Percentiles rank a stretch among this genome's conserved stretches.
phyloP scores from a whole-genome alignment of 2,113 vertebrate species.

The Syngnathus scovelli region DNA sequence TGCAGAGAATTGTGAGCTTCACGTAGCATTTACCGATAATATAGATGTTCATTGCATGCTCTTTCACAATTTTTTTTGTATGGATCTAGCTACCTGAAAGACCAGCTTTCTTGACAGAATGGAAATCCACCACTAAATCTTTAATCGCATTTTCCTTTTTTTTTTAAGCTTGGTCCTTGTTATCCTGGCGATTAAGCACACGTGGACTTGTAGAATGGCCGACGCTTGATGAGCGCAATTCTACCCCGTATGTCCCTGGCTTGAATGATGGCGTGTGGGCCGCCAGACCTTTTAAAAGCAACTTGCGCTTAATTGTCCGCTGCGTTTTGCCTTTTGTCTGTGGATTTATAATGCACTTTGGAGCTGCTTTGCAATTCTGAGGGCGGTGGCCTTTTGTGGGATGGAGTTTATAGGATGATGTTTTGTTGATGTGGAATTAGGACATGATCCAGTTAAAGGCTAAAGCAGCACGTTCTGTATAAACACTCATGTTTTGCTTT shows the following conservation, averaged over 20 bases:
- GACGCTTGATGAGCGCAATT: conserved; percentile 67
- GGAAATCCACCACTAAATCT: conserved; percentile 16
- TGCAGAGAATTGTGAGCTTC: neutral
- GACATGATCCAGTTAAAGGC: conserved; percentile 3
- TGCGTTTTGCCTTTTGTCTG: conserved; percentile 63
- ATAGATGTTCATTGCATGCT: conserved; percentile 7
- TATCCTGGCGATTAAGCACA: conserved; percentile 25
- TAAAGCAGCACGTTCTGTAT: conserved; percentile 4
- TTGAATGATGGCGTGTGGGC: conserved; percentile 60
- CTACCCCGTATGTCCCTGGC: conserved; percentile 47
- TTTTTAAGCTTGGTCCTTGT: conserved; percentile 4
- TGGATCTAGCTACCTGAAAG: conserved; percentile 27
- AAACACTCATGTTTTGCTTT: neutral
- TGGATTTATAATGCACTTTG: conserved; percentile 61
- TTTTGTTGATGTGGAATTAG: conserved; percentile 33
- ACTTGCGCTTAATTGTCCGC: conserved; percentile 57
- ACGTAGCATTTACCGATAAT: conserved; percentile 9
- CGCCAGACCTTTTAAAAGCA: conserved; percentile 59
- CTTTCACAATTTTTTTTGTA: conserved; percentile 15
- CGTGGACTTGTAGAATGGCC: conserved; percentile 35
- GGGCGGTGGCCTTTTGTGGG: conserved; percentile 48
- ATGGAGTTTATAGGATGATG: conserved; percentile 42
- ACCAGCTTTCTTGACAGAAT: conserved; percentile 19
- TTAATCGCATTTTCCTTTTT: neutral
- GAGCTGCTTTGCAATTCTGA: conserved; percentile 54